phyloP scores from a whole-genome alignment of 2,797 vertebrate genomes.

The Microctenopoma stevenorrisi region DNA sequence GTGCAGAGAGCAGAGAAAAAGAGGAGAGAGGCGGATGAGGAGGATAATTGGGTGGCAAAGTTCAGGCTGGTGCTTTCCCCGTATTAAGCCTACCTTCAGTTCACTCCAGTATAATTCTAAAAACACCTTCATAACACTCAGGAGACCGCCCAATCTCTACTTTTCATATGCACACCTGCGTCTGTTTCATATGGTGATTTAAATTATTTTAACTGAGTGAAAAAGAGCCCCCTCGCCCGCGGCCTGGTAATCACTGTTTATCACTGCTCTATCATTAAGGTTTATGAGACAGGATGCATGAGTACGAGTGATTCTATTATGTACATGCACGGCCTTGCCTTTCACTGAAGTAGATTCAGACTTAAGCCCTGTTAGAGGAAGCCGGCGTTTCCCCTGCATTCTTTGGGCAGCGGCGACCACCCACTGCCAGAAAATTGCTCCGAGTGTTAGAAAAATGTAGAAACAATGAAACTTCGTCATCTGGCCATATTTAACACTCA shows the following conservation, averaged over 20 bases:
- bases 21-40: constrained; percentile 52
- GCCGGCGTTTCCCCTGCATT: constrained; percentile 71
- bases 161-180: constrained; percentile 69
- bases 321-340: constrained; percentile 70
- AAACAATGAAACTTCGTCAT: constrained; percentile 78
- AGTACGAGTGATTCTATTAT: constrained; percentile 64
- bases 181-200: constrained; percentile 48
- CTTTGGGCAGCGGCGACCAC: constrained; percentile 67
- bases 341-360: constrained; percentile 60
- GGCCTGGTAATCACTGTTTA: constrained; percentile 78
- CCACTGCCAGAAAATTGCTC: constrained; percentile 75
- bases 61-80: constrained; percentile 66
- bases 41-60: constrained; percentile 69
- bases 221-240: constrained; percentile 37
- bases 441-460: constrained; percentile 54
- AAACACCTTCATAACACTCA: constrained; percentile 36
- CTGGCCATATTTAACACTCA: constrained; percentile 68
- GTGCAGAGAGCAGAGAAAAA: constrained; percentile 36
- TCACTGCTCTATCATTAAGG: constrained; percentile 79
- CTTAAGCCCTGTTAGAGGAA: constrained; percentile 68
- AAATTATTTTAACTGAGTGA: constrained; percentile 25
- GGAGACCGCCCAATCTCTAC: constrained; percentile 18
- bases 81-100: constrained; percentile 53
- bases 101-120: constrained; percentile 64
- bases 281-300: constrained; percentile 82